phyloP scores from a whole-genome alignment of 2,888 invertebrate species.

The Sussaba pulchella region DNA sequence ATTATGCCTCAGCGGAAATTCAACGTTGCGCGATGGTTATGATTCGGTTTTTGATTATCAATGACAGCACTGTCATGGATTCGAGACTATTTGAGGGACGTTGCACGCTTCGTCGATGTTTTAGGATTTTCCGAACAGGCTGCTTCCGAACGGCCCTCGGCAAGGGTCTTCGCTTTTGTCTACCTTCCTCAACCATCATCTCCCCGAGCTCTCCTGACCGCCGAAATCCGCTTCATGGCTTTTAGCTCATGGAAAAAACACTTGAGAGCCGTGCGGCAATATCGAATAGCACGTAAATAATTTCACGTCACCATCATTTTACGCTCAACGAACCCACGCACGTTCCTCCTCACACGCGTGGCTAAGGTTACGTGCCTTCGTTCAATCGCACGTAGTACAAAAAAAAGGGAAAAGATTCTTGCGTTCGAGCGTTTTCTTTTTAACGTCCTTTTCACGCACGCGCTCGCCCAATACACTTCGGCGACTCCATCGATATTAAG shows the following conservation, averaged over 20 bases:
- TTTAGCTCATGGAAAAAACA: background rate
- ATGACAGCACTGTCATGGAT: background rate
- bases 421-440: background rate
- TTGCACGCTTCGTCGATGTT: constrained; percentile 48
- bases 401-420: constrained; percentile 12
- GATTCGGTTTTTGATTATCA: background rate
- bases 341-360: constrained; percentile 37
- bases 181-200: constrained; percentile 26
- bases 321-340: constrained; percentile 57
- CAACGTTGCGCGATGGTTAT: background rate
- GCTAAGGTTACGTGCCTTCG: constrained; percentile 38
- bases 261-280: constrained; percentile 43
- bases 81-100: constrained; percentile 56
- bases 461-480: constrained; percentile 6
- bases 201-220: constrained; percentile 2
- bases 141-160: constrained; percentile 47
- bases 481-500: background rate
- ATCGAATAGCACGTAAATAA: constrained; percentile 65
- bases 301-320: constrained; percentile 64
- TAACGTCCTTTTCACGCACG: constrained; percentile 1
- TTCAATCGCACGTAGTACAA: background rate
- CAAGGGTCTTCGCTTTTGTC: constrained; percentile 39
- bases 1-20: background rate
- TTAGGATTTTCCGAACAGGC: constrained; percentile 59
- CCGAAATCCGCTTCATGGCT: background rate